phyloP scores from a whole-genome alignment of 2,113 vertebrate species.

The Pan troglodytes region DNA sequence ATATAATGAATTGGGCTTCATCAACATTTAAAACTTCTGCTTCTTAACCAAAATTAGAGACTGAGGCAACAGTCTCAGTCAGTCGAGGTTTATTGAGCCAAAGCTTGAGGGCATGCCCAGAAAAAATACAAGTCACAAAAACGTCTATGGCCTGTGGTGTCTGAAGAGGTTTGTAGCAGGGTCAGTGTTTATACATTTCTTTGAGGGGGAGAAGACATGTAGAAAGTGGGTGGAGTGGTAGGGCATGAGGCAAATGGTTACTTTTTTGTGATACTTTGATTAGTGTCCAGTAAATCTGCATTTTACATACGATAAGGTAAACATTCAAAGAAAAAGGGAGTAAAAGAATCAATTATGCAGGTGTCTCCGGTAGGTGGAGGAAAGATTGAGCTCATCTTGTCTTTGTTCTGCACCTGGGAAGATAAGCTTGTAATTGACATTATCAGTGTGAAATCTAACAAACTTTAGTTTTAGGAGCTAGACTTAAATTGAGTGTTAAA shows the following conservation, averaged over 20 bases:
- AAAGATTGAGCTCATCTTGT: background rate
- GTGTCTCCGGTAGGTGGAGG: background rate
- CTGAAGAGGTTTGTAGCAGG: background rate
- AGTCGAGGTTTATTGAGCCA: background rate
- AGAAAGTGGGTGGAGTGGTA: background rate
- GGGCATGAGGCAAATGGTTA: background rate
- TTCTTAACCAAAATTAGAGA: background rate
- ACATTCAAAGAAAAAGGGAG: background rate
- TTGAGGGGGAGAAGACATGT: background rate
- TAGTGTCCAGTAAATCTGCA: background rate
- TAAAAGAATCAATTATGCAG: background rate
- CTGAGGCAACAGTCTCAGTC: background rate
- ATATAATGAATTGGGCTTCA: background rate
- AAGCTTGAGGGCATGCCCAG: background rate
- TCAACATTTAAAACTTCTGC: background rate
- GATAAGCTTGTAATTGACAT: background rate
- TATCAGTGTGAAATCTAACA: background rate
- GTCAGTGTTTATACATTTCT: background rate
- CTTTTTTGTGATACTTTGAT: background rate
- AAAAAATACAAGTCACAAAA: background rate
- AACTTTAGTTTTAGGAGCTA: background rate
- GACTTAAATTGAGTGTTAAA: background rate
- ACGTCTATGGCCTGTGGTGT: background rate
- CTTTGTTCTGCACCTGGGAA: background rate
- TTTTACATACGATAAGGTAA: background rate